Evolutionary conservation across 64 coral and sea anemone genomes (phyloP), one percentile per base, ranked within the genome.

Genomic region (Montipora foliosa): DNA sequence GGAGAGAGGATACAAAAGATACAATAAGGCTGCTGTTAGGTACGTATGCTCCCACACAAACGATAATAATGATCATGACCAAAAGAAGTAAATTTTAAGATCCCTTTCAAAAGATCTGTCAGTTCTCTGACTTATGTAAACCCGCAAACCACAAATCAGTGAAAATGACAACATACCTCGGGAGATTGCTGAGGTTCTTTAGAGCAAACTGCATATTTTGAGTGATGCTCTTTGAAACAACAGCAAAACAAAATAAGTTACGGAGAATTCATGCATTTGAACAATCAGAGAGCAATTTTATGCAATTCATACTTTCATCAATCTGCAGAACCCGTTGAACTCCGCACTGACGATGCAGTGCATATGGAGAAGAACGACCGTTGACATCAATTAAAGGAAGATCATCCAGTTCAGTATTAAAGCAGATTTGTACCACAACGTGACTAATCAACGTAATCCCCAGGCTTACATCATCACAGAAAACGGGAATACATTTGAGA

Each of bases 171-270:
- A 19, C 87, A 49, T 88, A 98, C 96, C 91, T 95, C 6, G 87
- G 78, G 1, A 98, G 53, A 49, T 91, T 98, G 81, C 96, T 98
- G 46, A 98, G 84, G 13, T 98, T 93, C 80, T 98, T 94, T 48
- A 98, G 82, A 67, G 96, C 96, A 52, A 98, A 98, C 53, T 98
- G 91, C 96, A 98, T 98, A 59, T 98, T 95, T 64, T 93, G 93
- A 79, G 96, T 95, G 53, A 98, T 98, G 21, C 93, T 93, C 96
- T 98, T 79, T 75, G 37, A 49, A 72, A 67, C 14, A 49, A 77
- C 76, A 84, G 58, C 60, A n/a, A 67, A 78, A 0, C 4, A 19
- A 21, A 71, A 8, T 24, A 4, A 29, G 5, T 5, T 71, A 21
- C 14, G 14, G 68, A 71, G 16, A 7, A 67, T 12, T 67, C 37